These are phyloP conservation scores for Salminus brasiliensis DNA, from an alignment of 2,113 vertebrate species.

Conservation along the genomic window DNA sequence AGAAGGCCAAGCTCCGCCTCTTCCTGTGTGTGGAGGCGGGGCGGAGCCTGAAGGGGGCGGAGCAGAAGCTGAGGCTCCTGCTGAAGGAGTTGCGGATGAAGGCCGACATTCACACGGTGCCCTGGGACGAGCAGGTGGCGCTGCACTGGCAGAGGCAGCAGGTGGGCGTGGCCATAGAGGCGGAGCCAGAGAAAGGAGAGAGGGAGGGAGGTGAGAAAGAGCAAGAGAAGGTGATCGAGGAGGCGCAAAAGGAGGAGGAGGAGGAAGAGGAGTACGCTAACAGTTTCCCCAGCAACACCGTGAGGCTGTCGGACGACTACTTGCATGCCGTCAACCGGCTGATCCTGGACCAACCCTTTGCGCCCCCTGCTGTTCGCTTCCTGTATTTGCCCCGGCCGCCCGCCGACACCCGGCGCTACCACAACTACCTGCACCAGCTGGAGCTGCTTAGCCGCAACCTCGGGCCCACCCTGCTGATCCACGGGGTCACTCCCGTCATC, in stretches of 20 bases:
- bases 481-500: conserved; percentile 88
- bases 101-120: conserved; percentile 81
- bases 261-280: conserved; percentile 70
- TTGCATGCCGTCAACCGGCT: conserved; percentile 83
- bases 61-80: conserved; percentile 85
- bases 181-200: accelerated
- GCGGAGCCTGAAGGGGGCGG: conserved; percentile 75
- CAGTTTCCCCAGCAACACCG: conserved; percentile 81
- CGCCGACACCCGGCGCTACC: conserved; percentile 83
- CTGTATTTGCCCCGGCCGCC: conserved; percentile 88
- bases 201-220: not conserved
- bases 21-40: conserved; percentile 89
- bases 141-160: conserved; percentile 86
- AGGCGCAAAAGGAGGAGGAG: conserved; percentile 26
- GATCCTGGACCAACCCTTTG: conserved; percentile 76
- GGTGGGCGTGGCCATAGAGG: conserved; percentile 26
- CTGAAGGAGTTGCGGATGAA: conserved; percentile 86
- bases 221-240: conserved; percentile 16
- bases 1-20: conserved; percentile 81
- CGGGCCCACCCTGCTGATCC: conserved; percentile 90
- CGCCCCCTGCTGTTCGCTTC: conserved; percentile 80
- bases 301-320: conserved; percentile 83
- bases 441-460: conserved; percentile 83
- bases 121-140: conserved; percentile 84
- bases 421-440: conserved; percentile 82